phyloP scores from a whole-genome alignment of 2,888 invertebrate species.

The Caenorhabditis sp. region DNA sequence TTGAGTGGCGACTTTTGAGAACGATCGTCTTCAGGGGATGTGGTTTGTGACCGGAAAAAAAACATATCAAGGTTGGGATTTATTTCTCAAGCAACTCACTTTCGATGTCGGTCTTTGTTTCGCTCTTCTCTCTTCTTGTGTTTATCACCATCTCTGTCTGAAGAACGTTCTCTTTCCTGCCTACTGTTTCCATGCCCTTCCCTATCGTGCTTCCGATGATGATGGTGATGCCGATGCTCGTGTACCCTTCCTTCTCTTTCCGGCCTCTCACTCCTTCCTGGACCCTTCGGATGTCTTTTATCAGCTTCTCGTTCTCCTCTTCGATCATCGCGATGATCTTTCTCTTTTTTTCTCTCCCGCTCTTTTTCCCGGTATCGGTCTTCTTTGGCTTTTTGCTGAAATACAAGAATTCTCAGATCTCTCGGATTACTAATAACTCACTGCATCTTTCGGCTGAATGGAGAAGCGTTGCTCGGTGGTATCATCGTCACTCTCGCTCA shows the following conservation, averaged over 20 bases:
- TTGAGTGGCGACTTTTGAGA: slow-evolving; percentile 18
- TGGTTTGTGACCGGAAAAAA: slow-evolving; percentile 10
- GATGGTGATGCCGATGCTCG: slow-evolving; percentile 49
- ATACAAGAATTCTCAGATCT: neutral
- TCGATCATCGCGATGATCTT: slow-evolving; percentile 39
- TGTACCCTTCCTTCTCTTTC: slow-evolving; percentile 25
- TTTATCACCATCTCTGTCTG: slow-evolving; percentile 39
- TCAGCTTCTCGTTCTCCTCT: slow-evolving; percentile 36
- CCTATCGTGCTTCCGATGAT: slow-evolving; percentile 35
- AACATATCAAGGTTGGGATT: no score
- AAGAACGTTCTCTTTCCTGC: slow-evolving; percentile 1
- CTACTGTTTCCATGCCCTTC: slow-evolving; percentile 9
- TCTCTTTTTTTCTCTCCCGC: slow-evolving; percentile 27
- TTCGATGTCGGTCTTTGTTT: slow-evolving; percentile 28
- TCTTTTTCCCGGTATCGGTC: slow-evolving; percentile 49
- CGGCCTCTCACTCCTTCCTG: slow-evolving; percentile 18
- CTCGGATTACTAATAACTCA: slow-evolving; percentile 38
- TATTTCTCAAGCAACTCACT: slow-evolving; percentile 10
- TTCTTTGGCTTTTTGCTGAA: slow-evolving; percentile 61
- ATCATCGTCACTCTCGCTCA: slow-evolving; percentile 62
- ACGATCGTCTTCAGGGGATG: slow-evolving; percentile 26
- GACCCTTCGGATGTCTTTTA: slow-evolving; percentile 10
- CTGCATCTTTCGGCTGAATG: slow-evolving; percentile 73
- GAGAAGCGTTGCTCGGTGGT: slow-evolving; percentile 73
- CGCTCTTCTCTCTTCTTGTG: slow-evolving; percentile 43